A percentile compares a stretch with the other conserved stretches of the same genome.
These are phyloP conservation scores for Dasyurus viverrinus DNA, from an alignment of 2,113 vertebrate genomes.

Conservation along the genomic window DNA sequence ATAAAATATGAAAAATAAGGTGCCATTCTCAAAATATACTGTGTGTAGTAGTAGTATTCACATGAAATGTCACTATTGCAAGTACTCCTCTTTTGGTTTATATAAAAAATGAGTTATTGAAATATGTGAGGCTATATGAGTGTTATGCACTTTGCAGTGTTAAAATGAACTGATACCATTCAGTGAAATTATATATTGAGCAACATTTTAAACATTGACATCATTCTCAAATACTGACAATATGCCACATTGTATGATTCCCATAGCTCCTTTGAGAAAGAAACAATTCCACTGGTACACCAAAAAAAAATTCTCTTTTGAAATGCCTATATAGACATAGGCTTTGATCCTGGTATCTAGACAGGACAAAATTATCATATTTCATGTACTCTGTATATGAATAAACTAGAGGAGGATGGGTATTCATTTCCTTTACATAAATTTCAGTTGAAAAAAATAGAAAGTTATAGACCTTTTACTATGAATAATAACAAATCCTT, in stretches of 20 bases:
- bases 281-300: background rate
- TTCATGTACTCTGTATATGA: background rate
- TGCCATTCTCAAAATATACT: background rate
- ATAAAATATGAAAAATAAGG: background rate
- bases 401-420: background rate
- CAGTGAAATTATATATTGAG: background rate
- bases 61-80: background rate
- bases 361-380: background rate
- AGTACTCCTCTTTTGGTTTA: background rate
- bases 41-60: background rate
- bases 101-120: background rate
- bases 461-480: background rate
- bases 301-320: background rate
- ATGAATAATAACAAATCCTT: conserved; percentile 36
- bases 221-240: background rate
- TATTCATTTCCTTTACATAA: background rate
- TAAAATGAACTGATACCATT: background rate
- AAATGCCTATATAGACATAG: background rate
- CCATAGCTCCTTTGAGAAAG: background rate
- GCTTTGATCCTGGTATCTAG: background rate
- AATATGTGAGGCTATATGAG: background rate
- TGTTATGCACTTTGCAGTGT: background rate
- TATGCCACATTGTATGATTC: background rate
- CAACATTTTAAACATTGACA: background rate
- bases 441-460: conserved; percentile 49